Conservation (phyloP, 2,797 vertebrate species). For the Chiroxiphia lanceolata region DNA sequence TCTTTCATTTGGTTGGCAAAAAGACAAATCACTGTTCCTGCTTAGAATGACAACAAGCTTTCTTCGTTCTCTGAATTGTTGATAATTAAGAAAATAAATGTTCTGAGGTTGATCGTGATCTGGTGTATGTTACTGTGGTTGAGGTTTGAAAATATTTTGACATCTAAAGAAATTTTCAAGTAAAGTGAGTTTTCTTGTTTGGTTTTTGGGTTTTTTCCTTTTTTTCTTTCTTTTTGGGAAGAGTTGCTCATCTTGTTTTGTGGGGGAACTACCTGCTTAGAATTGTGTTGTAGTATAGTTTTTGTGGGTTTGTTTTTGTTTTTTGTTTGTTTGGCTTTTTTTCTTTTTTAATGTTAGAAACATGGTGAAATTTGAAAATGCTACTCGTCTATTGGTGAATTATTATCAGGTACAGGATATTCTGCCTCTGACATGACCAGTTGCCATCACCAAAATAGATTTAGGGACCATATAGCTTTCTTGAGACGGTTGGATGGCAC, state of each 20-base stretch:
- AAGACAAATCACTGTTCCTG: neutral
- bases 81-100: neutral
- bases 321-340: neutral
- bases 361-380: neutral
- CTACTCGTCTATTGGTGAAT: neutral
- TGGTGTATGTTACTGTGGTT: neutral
- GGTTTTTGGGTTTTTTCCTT: neutral
- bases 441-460: neutral
- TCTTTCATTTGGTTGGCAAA: conserved; percentile 6
- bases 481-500: neutral
- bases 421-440: neutral
- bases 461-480: neutral
- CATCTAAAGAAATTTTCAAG: neutral
- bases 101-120: neutral
- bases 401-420: neutral
- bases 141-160: conserved; percentile 14
- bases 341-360: neutral
- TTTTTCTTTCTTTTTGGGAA: neutral
- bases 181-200: neutral
- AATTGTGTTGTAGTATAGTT: neutral
- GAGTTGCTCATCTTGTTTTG: neutral
- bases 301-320: neutral
- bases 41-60: neutral
- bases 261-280: neutral
- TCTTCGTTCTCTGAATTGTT: neutral